phyloP scores from a whole-genome alignment of 2,888 invertebrate species.

The Acleris sparsana region DNA sequence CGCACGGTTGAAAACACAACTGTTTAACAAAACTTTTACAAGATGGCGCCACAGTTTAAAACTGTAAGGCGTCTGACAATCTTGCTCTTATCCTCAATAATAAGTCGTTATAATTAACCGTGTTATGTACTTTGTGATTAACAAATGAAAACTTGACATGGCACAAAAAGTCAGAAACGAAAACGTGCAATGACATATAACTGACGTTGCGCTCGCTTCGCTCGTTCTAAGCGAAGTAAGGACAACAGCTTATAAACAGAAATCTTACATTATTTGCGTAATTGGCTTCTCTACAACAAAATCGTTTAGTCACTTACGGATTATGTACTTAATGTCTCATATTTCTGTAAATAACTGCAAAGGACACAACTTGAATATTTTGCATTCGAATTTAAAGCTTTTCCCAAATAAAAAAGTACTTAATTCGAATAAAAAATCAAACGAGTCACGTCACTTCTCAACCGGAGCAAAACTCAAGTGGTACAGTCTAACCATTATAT shows the following conservation, averaged over 20 bases:
- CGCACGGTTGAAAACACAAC: not conserved
- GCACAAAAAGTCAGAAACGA: slow-evolving; percentile 59
- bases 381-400: not conserved
- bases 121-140: slow-evolving; percentile 25
- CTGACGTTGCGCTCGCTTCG: slow-evolving; percentile 35
- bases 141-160: slow-evolving; percentile 53
- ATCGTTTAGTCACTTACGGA: not conserved
- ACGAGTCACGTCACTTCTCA: slow-evolving; percentile 5
- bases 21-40: not conserved
- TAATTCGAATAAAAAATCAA: slow-evolving; percentile 1
- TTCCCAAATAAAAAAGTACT: not conserved
- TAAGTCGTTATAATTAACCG: slow-evolving; percentile 19
- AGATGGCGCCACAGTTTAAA: slow-evolving; percentile 4
- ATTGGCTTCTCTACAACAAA: slow-evolving; percentile 1
- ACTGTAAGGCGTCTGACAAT: not conserved
- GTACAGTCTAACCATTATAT: not conserved
- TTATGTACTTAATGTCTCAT: not conserved
- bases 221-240: slow-evolving; percentile 2
- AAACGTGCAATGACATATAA: slow-evolving; percentile 41
- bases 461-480: not conserved
- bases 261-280: slow-evolving; percentile 17
- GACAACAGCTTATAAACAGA: not conserved
- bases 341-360: not conserved
- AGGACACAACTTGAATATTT: not conserved
- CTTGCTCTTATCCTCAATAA: not conserved